A percentile compares a stretch with the other conserved stretches of the same genome.
phyloP scores from a whole-genome alignment of 2,888 invertebrate genomes.

The Cataglyphis altisquamis region DNA sequence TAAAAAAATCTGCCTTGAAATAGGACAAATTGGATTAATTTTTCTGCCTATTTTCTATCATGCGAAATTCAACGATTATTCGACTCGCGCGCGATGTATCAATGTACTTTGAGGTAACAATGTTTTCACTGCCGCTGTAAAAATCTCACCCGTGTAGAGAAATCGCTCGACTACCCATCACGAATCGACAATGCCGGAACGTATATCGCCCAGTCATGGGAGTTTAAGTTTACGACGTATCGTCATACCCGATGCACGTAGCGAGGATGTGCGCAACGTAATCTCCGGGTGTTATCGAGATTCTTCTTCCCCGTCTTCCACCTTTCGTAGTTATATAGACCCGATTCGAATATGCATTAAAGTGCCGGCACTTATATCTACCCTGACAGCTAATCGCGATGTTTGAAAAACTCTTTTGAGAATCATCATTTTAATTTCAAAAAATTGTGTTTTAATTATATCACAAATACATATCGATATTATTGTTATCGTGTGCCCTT shows the following conservation, averaged over 20 bases:
- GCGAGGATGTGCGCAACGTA: conserved; percentile 19
- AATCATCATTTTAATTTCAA: background rate
- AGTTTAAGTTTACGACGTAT: conserved; percentile 66
- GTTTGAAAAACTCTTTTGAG: background rate
- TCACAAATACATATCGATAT: background rate
- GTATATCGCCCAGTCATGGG: conserved; percentile 48
- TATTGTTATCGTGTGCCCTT: conserved; percentile 15
- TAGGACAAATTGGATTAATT: background rate
- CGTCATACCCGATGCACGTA: conserved; percentile 54
- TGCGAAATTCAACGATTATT: background rate
- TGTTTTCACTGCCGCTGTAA: background rate
- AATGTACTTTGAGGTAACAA: background rate
- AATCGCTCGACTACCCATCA: conserved; percentile 18
- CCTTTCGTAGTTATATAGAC: background rate
- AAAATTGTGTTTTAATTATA: background rate
- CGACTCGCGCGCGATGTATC: background rate
- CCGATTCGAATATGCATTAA: conserved; percentile 4
- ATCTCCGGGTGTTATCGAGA: conserved; percentile 52
- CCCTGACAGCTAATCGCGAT: background rate
- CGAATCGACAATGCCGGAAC: conserved; percentile 35
- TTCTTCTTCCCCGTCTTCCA: conserved; percentile 41
- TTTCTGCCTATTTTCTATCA: background rate
- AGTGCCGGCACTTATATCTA: background rate
- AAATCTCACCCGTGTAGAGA: conserved; percentile 24
- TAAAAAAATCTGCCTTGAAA: background rate